Evolutionary conservation across 2,888 invertebrate genomes (phyloP), one percentile per base, ranked within the genome.

Genomic region (Leptopilina syphax): DNA sequence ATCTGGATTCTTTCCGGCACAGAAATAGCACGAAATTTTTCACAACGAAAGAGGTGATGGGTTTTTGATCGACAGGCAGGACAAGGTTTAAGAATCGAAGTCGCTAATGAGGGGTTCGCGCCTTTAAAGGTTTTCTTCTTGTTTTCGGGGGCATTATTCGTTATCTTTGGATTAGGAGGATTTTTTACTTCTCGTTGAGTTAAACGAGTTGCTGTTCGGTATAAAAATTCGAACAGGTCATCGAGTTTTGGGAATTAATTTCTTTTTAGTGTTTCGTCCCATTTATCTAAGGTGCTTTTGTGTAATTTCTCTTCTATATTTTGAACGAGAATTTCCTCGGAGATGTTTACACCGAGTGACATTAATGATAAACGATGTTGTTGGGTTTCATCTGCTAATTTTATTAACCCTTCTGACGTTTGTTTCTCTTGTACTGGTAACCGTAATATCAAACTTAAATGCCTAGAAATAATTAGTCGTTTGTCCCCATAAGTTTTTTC

Each of bases 281-380:
- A 86, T 18, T 82, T 83, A 8, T 81, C 76, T 3, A 65, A 27
- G 0, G 84, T 84, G 3, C 13, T 41, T 34, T 57, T 50, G 7
- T 85, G 84, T 57, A 87, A 73, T 79, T 86, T 85, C 1, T 67
- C 76, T 27, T 82, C 77, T n/a, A 86, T 54, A 6, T 86, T 65
- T 44, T 82, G 79, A 3, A 85, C 79, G 0, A 86, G 3, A 0
- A 86, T 77, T 4, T 84, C 82, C 13, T 84, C 82, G 63, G 82
- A 80, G 0, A 77, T 34, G 0, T 80, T 79, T 6, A 83, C 81
- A 0, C 83, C 83, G 9, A 86, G 50, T 9, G 82, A 65, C 27
- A 68, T 34, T 60, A 27, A 77, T 0, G 82, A 70, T 3, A 67
- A 77, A 7, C 84, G 76, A 18, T 86, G 83, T 27, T 85, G 84